Conservation (phyloP, 2,113 vertebrate genomes). For the Gobio gobio region DNA sequence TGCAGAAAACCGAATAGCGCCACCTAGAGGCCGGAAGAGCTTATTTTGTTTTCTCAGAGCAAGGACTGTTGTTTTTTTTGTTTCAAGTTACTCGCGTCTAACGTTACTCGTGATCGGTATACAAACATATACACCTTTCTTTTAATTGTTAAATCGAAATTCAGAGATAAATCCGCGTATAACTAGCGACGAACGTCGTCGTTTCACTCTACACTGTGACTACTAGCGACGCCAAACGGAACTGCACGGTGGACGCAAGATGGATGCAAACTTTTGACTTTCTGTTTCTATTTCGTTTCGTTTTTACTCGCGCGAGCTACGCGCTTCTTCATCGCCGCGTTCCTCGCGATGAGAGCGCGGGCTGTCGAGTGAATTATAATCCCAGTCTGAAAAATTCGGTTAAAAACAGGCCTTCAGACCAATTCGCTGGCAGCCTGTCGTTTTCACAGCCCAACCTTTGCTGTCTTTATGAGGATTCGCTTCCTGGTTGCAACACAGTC, state of each 20-base stretch:
- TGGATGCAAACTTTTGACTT: slow-evolving; percentile 59
- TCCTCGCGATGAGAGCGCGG: neutral
- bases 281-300: slow-evolving; percentile 64
- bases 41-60: neutral
- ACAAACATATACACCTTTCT: neutral
- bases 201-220: neutral
- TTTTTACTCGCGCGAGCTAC: neutral
- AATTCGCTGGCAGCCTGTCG: neutral
- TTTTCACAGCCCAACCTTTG: slow-evolving; percentile 28
- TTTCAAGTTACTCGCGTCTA: neutral
- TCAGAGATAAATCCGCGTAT: neutral
- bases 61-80: neutral
- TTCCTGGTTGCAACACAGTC: slow-evolving; percentile 62
- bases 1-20: neutral
- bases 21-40: neutral
- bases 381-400: too few species aligned
- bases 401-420: neutral
- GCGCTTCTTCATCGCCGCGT: too few species aligned
- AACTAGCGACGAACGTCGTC: neutral
- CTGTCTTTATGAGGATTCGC: slow-evolving; percentile 33
- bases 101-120: too few species aligned
- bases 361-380: neutral
- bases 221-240: slow-evolving; percentile 30
- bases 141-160: neutral
- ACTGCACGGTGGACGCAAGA: slow-evolving; percentile 48